A percentile compares a stretch with the other conserved stretches of the same genome.
Evolutionary conservation across 2,113 vertebrate genomes (phyloP).

Genomic region (Nipponia nippon): DNA sequence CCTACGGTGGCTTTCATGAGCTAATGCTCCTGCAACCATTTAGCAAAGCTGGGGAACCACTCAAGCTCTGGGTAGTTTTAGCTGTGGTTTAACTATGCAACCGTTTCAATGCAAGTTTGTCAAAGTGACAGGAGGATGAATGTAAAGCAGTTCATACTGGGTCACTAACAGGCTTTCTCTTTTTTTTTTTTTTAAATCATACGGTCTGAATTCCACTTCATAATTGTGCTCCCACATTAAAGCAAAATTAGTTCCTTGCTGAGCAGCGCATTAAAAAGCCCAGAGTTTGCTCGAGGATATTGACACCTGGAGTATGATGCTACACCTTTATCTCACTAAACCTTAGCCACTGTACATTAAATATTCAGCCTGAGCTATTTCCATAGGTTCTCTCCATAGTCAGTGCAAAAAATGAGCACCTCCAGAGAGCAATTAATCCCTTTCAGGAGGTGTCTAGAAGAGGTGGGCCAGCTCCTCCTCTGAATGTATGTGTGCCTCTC

Average conservation of each 20-base stretch:
- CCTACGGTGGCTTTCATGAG: not conserved
- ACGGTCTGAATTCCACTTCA: not conserved
- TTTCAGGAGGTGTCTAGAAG: not conserved
- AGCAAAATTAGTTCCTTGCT: not conserved
- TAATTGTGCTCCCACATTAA: not conserved
- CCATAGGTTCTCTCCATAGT: not conserved
- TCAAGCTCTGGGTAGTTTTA: not conserved
- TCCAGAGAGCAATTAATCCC: not conserved
- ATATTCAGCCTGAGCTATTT: not conserved
- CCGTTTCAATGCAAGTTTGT: not conserved
- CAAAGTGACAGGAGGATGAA: not conserved
- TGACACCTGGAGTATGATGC: not conserved
- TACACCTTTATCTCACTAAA: not conserved
- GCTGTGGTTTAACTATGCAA: not conserved
- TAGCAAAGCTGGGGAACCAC: not conserved
- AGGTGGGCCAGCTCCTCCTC: not conserved
- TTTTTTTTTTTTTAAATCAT: not conserved
- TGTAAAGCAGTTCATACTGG: not conserved
- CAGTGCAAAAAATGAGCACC: not conserved
- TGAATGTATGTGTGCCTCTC: not conserved
- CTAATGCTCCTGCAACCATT: not conserved
- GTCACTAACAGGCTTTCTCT: not conserved
- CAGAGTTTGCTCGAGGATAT: not conserved
- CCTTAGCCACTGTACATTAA: not conserved
- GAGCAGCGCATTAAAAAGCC: not conserved